Evolutionary conservation across 2,888 invertebrate species (phyloP).

Genomic region (Vannuccia rotundouncinata): DNA sequence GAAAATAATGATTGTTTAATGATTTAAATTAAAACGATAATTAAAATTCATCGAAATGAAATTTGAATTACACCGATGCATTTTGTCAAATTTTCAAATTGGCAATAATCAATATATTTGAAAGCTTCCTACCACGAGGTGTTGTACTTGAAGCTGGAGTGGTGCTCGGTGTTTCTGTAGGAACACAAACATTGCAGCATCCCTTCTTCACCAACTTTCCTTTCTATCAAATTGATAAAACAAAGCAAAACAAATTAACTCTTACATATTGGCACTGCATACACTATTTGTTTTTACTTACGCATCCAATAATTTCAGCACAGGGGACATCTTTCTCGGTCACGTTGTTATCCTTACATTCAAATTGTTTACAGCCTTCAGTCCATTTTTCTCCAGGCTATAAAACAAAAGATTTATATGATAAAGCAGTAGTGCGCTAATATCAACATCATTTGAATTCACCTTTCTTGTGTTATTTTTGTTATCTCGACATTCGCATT

Average conservation of each 20-base stretch:
- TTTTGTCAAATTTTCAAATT: too few species aligned
- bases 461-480: background rate
- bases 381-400: background rate
- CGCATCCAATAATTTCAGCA: background rate
- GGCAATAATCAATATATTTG: too few species aligned
- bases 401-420: background rate
- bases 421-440: too few species aligned
- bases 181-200: background rate
- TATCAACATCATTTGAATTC: too few species aligned
- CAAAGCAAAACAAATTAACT: background rate
- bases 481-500: background rate
- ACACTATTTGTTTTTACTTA: background rate
- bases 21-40: too few species aligned
- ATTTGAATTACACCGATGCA: too few species aligned
- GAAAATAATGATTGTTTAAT: too few species aligned
- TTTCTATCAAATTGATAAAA: background rate
- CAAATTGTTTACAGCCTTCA: background rate
- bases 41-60: too few species aligned
- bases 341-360: background rate
- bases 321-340: background rate
- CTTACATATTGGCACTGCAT: too few species aligned
- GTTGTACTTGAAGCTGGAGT: too few species aligned
- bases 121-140: too few species aligned
- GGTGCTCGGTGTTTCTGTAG: too few species aligned
- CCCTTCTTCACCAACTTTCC: background rate